Evolutionary conservation across 2,113 vertebrate species (phyloP).

Genomic region (Nesospiza acunhae): DNA sequence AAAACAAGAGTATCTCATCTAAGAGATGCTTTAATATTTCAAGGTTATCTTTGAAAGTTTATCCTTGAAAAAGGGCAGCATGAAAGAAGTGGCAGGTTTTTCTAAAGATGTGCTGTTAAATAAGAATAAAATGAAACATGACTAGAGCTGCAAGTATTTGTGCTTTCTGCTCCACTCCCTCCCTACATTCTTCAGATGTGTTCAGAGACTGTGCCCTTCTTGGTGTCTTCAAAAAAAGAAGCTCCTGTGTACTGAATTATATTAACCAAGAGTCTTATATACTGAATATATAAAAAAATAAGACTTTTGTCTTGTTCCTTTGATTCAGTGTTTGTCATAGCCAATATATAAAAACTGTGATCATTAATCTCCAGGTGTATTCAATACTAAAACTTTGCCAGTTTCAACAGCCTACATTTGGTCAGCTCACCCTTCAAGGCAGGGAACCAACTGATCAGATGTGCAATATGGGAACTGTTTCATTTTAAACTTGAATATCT

Average conservation of each 20-base stretch:
- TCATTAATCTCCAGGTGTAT: background rate
- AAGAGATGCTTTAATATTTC: background rate
- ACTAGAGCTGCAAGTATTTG: background rate
- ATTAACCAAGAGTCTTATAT: background rate
- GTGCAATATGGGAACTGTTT: background rate
- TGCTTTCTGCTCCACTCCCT: background rate
- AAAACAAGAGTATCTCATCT: background rate
- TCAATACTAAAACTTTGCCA: background rate
- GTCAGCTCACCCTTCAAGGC: background rate
- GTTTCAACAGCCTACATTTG: background rate
- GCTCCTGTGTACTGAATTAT: background rate
- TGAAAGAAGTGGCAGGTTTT: background rate
- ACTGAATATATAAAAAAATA: background rate
- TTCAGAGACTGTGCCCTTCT: background rate
- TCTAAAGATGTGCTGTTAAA: background rate
- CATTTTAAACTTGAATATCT: background rate
- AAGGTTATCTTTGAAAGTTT: background rate
- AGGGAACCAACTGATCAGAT: background rate
- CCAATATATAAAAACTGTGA: background rate
- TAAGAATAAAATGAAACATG: background rate
- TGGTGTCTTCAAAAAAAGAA: background rate
- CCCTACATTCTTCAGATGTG: rapidly evolving
- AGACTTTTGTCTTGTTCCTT: background rate
- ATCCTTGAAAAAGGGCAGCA: background rate
- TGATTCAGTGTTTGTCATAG: background rate